Conservation (phyloP, 2,113 vertebrate species). For the Podarcis muralis region DNA sequence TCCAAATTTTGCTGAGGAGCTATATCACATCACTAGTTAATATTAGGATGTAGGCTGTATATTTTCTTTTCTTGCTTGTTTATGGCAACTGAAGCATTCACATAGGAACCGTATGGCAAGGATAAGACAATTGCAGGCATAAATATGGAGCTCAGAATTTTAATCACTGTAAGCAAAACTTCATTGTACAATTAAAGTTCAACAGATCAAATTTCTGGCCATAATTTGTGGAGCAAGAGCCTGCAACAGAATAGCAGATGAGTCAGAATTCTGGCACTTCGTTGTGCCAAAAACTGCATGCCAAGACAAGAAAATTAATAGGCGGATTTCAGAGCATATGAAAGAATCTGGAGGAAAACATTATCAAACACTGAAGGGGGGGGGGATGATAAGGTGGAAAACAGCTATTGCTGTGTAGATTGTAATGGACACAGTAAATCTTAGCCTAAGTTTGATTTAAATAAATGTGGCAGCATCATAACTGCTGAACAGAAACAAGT, state of each 20-base stretch:
- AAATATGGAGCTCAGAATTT: constrained; percentile 16
- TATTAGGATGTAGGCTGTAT: neutral
- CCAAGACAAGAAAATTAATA: constrained; percentile 48
- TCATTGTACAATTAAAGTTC: neutral
- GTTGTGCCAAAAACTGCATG: constrained; percentile 43
- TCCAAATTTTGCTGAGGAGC: neutral
- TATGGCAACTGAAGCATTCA: neutral
- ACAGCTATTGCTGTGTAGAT: neutral
- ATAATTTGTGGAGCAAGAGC: constrained; percentile 50
- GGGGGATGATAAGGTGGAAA: neutral
- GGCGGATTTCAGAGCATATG: constrained; percentile 34
- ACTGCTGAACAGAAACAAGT: neutral
- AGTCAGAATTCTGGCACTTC: constrained; percentile 50
- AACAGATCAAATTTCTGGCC: constrained; percentile 31
- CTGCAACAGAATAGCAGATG: constrained; percentile 55
- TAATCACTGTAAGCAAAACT: constrained; percentile 11
- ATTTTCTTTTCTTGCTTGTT: constrained; percentile 19
- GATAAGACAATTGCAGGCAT: constrained; percentile 10
- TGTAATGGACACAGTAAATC: constrained; percentile 40
- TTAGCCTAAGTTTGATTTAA: constrained; percentile 36
- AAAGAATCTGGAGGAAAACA: constrained; percentile 45
- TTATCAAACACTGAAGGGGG: constrained; percentile 3
- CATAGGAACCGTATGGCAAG: constrained; percentile 15
- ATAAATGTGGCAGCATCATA: constrained; percentile 34
- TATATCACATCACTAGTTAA: neutral